Evolutionary conservation across 2,888 invertebrate species (phyloP).

Genomic region (Spodoptera exigua): DNA sequence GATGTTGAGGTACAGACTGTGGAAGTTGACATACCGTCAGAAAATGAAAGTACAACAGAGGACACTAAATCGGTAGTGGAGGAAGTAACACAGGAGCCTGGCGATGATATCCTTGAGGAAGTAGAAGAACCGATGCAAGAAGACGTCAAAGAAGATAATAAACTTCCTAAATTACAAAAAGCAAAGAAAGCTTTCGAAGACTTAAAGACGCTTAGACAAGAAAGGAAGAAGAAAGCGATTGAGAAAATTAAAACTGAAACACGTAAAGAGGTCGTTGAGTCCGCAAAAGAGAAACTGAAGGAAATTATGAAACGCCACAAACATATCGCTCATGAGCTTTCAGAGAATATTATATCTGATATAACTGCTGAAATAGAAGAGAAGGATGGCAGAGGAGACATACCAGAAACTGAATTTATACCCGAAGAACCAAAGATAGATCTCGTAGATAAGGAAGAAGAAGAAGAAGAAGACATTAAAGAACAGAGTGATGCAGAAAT

Average conservation of each 20-base stretch:
- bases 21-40: conserved; percentile 42
- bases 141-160: conserved; percentile 43
- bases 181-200: conserved; percentile 76
- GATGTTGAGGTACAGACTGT: conserved; percentile 30
- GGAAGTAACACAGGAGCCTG: conserved; percentile 21
- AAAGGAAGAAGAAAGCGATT: conserved; percentile 82
- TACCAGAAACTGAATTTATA: conserved; percentile 69
- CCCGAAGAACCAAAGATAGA: conserved; percentile 47
- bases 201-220: conserved; percentile 73
- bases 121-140: conserved; percentile 32
- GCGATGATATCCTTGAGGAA: conserved; percentile 28
- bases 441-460: conserved; percentile 33
- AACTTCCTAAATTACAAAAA: conserved; percentile 60
- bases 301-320: conserved; percentile 87
- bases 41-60: conserved; percentile 39
- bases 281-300: conserved; percentile 85
- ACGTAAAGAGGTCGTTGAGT: conserved; percentile 83
- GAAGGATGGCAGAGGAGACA: conserved; percentile 75
- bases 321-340: conserved; percentile 79
- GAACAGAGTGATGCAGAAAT: conserved; percentile 38
- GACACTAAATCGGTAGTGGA: conserved; percentile 19
- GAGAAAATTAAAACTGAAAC: conserved; percentile 85
- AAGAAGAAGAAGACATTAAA: conserved; percentile 9
- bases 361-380: conserved; percentile 57
- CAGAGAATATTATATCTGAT: conserved; percentile 66